These are phyloP conservation scores for Todiramphus saurophagus DNA, from an alignment of 2,113 vertebrate genomes.

Conservation along the genomic window DNA sequence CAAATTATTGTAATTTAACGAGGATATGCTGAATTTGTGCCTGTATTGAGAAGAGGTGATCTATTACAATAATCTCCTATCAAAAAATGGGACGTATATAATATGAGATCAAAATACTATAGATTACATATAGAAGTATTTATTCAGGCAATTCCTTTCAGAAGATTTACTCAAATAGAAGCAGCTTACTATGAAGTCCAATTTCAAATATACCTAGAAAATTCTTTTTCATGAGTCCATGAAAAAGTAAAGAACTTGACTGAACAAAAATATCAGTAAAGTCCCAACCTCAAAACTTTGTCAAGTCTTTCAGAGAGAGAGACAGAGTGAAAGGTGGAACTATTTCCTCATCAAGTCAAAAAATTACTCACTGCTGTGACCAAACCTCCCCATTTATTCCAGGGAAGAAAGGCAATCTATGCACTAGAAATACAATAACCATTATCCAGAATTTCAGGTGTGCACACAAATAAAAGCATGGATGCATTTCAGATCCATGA, in stretches of 20 bases:
- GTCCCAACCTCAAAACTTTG: neutral
- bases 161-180: neutral
- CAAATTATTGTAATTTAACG: slow-evolving; percentile 29
- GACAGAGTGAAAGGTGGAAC: neutral
- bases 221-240: neutral
- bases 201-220: neutral
- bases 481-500: neutral
- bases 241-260: neutral
- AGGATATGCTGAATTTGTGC: neutral
- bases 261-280: neutral
- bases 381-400: neutral
- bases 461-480: neutral
- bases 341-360: neutral
- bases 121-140: neutral
- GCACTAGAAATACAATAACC: neutral
- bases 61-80: slow-evolving; percentile 14
- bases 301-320: neutral
- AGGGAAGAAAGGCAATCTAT: neutral
- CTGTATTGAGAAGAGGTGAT: neutral
- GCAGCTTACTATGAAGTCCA: neutral
- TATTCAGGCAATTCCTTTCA: neutral
- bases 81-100: neutral
- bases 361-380: neutral
- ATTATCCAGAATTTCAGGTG: neutral
- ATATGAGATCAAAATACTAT: neutral